Base-by-base conservation (phyloP, 2,797 vertebrate genomes). In the Halcyon smyrnensis region DNA sequence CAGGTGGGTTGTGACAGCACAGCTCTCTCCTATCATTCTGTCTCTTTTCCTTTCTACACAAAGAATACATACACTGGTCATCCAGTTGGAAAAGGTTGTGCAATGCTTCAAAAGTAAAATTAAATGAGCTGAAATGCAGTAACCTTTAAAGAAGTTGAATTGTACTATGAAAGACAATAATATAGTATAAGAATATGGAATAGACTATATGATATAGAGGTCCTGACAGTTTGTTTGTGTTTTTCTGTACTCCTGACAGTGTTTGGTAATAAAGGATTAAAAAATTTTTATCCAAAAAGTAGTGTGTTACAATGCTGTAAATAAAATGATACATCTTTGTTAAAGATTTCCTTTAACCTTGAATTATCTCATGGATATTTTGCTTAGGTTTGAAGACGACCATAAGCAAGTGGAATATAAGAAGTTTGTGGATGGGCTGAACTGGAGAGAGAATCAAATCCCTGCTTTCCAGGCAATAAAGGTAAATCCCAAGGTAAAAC, bases 401-500 rank as follows among this genome's bases (percentile, higher is more conserved):
- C 86, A 97, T 50, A 98, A 98, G 39, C 97, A 98, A 95, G 94
- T 99, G n/a, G 98, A 99, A 97, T 99, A 99, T 86, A 56, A 98
- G 3, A 98, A 98, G 32, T 97, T 99, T 94, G 90, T 99, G 69
- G 94, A 97, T 93, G 97, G 94, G 17, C 97, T 99, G 87, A 98
- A 99, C 98, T 99, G 99, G 99, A 95, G 97, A 92, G 96, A 98
- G 85, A 98, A 98, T 91, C 97, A 93, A 7, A 56, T 98, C 67
- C 94, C 97, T 28, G 88, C 96, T 36, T 94, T 98, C 15, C 75
- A 97, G 79, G 96, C 94, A 2, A 94, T 68, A 13, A 81, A 98
- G 3, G 92, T 97, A 59, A 90, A 91, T 43, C 56, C 98, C 81
- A 98, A 99, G 98, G 99, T 99, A 98, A 98, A 83, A 87, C 9